These are phyloP conservation scores for Pantelozetes paolii DNA, from an alignment of 2,888 invertebrate genomes.

Conservation along the genomic window DNA sequence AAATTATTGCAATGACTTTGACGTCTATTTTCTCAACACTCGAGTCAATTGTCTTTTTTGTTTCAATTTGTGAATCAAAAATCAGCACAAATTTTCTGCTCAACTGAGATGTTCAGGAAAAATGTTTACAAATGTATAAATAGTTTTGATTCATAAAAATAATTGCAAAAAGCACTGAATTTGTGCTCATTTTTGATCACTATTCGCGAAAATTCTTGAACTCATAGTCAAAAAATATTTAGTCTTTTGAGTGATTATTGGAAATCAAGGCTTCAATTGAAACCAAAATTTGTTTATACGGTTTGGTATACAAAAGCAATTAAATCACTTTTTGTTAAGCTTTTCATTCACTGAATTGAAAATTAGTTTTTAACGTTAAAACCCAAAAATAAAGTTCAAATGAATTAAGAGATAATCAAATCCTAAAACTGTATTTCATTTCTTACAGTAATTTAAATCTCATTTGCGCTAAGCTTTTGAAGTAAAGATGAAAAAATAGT, in stretches of 20 bases:
- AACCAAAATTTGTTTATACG: too few relatives aligned
- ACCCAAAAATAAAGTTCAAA: background rate
- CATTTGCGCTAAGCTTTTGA: background rate
- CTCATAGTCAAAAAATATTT: too few relatives aligned
- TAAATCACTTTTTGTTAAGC: too few relatives aligned
- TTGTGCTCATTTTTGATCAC: too few relatives aligned
- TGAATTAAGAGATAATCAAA: constrained; percentile 7
- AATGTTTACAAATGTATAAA: background rate
- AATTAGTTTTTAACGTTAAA: too few relatives aligned
- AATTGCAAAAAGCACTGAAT: background rate
- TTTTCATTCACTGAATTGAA: too few relatives aligned
- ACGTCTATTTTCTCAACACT: constrained; percentile 3
- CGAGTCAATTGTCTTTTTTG: constrained; percentile 10
- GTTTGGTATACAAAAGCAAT: too few relatives aligned
- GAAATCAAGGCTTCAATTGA: too few relatives aligned
- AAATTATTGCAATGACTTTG: too few relatives aligned
- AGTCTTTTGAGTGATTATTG: too few relatives aligned
- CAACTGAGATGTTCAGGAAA: background rate
- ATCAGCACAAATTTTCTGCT: background rate
- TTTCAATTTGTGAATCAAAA: background rate
- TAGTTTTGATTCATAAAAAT: constrained; percentile 13
- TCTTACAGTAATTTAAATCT: constrained; percentile 9
- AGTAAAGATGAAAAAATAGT: constrained; percentile 1
- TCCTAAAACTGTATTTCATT: background rate
- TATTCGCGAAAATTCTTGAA: too few relatives aligned